Evolutionary conservation across 2,113 vertebrate genomes (phyloP).

Genomic region (Entomyzon cyanotis): DNA sequence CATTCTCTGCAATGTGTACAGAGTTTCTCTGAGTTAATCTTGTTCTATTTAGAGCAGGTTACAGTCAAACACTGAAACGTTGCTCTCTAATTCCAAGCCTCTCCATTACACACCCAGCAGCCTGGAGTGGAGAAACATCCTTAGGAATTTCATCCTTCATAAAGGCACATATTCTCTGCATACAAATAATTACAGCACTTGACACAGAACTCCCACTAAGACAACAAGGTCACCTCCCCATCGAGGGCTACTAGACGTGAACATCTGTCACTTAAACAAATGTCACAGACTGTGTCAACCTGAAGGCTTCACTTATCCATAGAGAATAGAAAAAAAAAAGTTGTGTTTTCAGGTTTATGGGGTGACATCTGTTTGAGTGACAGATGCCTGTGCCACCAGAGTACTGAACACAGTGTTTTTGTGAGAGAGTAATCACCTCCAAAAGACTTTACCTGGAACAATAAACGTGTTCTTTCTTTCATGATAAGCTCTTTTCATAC

Average conservation of each 20-base stretch:
- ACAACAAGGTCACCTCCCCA: constrained; percentile 40
- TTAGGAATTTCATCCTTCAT: not conserved
- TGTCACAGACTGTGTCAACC: not conserved
- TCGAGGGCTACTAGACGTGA: not conserved
- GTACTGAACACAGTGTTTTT: not conserved
- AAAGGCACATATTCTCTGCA: not conserved
- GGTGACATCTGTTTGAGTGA: constrained; percentile 54
- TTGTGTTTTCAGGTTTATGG: not conserved
- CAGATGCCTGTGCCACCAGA: constrained; percentile 24
- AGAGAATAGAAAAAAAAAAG: not conserved
- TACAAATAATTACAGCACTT: not conserved
- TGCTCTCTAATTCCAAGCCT: not conserved
- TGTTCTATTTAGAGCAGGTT: not conserved
- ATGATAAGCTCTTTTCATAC: not conserved
- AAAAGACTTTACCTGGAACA: constrained; percentile 14
- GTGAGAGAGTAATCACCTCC: not conserved
- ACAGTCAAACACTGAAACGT: not conserved
- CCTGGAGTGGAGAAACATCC: not conserved
- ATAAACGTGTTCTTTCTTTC: not conserved
- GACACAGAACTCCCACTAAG: not conserved
- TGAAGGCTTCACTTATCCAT: not conserved
- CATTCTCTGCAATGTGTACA: not conserved
- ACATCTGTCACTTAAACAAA: constrained; percentile 55
- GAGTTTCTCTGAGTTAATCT: not conserved
- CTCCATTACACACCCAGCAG: not conserved